Evolutionary conservation across 2,797 vertebrate genomes (phyloP), one percentile per base, ranked within the genome.

Genomic region (Syncerus caffer): DNA sequence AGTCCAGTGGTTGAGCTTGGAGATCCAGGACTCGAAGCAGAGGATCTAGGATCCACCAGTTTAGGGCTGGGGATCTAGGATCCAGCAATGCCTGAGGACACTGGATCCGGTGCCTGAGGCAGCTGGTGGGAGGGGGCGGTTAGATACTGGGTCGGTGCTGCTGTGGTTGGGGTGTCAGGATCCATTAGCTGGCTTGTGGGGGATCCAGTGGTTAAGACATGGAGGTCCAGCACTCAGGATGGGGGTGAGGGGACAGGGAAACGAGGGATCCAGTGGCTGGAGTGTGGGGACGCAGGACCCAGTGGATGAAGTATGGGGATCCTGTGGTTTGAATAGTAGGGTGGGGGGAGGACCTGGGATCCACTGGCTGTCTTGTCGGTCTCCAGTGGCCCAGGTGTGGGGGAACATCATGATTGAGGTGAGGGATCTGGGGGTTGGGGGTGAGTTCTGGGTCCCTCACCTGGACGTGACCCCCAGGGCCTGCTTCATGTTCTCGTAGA

Each of bases 401-500:
- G 89, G n/a, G 23, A 64, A 62, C 3, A 0, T 85, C 76, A 27
- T 16, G 64, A 47, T 11, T 5, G 21, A 94, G 90, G 47, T 64
- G 45, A 53, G 51, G 85, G 74, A 5, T 78, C 34, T n/a, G 13
- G 57, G 15, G 51, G 15, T 31, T 71, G 50, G 80, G 71, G 85
- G 29, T 23, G 16, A 92, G 92, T 53, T 91, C 86, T n/a, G 27
- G 76, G 94, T 85, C 96, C 93, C 96, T 98, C 98, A 98, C 98
- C 98, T 98, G 74, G 98, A 98, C 0, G 98, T 98, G 84, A 99
- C 98, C 38, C 98, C 98, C 91, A 99, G 97, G 29, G 98, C 97
- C 58, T 97, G 98, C 89, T 98, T 99, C 98, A 99, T 99, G 93
- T 98, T 98, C 93, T 99, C 98, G 34, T 99, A 99, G 83, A 99